A percentile compares a stretch with the other conserved stretches of the same genome.
Evolutionary conservation across 2,797 vertebrate genomes (phyloP).

Genomic region (Sphaeramia orbicularis): DNA sequence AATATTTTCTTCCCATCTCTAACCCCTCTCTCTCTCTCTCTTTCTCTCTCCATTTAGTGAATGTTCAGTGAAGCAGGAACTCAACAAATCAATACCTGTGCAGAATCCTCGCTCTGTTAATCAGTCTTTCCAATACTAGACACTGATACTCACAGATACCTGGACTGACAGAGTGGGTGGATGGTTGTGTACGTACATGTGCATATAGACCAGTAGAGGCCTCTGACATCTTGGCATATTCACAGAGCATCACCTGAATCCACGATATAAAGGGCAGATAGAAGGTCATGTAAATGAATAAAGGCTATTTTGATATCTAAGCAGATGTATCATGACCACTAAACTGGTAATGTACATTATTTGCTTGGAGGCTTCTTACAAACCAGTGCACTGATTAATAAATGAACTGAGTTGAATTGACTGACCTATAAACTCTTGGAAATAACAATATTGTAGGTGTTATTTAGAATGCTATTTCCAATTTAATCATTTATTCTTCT

Average conservation of each 20-base stretch:
- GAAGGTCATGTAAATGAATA: conserved; percentile 40
- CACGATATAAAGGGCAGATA: conserved; percentile 24
- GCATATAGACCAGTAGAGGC: neutral
- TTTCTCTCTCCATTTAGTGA: conserved; percentile 27
- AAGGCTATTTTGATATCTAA: neutral
- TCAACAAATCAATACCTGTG: conserved; percentile 58
- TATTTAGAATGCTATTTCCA: neutral
- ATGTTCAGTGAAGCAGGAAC: conserved; percentile 55
- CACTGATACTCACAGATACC: conserved; percentile 67
- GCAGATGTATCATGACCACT: no score
- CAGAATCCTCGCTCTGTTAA: conserved; percentile 49
- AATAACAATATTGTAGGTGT: neutral
- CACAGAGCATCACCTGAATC: conserved; percentile 27
- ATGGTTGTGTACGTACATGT: conserved; percentile 21
- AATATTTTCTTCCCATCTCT: no score
- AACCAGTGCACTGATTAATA: no score
- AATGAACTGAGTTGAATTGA: no score
- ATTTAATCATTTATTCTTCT: conserved; percentile 10
- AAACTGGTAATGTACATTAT: no score
- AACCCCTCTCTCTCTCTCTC: conserved; percentile 17
- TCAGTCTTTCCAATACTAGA: conserved; percentile 64
- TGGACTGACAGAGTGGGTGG: conserved; percentile 50
- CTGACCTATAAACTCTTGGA: neutral
- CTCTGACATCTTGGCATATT: conserved; percentile 56
- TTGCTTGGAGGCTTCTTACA: no score